Evolutionary conservation across 2,113 vertebrate genomes (phyloP).

Genomic region (Pimephales promelas): DNA sequence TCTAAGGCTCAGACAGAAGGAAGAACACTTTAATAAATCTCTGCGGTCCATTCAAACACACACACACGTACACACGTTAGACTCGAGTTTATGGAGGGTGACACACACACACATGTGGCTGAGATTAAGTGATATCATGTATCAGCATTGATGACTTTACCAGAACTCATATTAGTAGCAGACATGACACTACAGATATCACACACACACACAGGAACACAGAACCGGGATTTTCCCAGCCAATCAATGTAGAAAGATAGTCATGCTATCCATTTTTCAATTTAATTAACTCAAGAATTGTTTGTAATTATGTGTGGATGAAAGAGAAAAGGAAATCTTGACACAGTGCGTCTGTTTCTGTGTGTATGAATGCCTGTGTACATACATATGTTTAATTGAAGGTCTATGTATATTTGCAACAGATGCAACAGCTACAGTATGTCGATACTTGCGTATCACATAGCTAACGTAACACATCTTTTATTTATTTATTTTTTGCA

Average conservation of each 20-base stretch:
- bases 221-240: slow-evolving; percentile 10
- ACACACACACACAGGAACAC: slow-evolving; percentile 29
- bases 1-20: slow-evolving; percentile 28
- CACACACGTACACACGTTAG: slow-evolving; percentile 32
- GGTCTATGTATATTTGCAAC: not conserved
- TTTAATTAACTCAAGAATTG: slow-evolving; percentile 10
- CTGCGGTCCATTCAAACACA: slow-evolving; percentile 14
- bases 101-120: slow-evolving; percentile 36
- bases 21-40: slow-evolving; percentile 41
- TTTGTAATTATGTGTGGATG: not conserved
- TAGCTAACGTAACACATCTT: not conserved
- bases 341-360: slow-evolving; percentile 23
- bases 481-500: not conserved
- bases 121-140: slow-evolving; percentile 48
- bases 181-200: slow-evolving; percentile 35
- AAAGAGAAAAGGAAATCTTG: not conserved
- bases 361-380: not conserved
- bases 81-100: slow-evolving; percentile 36
- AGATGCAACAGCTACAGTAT: not conserved
- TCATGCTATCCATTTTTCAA: slow-evolving; percentile 5
- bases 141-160: slow-evolving; percentile 51
- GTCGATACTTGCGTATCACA: not conserved
- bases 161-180: slow-evolving; percentile 50
- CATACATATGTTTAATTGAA: not conserved
- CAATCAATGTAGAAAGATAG: slow-evolving; percentile 29